Percentiles rank a stretch among this genome's conserved stretches.
Evolutionary conservation across 2,888 invertebrate genomes (phyloP).

Genomic region (Archaeoteleia sp.): DNA sequence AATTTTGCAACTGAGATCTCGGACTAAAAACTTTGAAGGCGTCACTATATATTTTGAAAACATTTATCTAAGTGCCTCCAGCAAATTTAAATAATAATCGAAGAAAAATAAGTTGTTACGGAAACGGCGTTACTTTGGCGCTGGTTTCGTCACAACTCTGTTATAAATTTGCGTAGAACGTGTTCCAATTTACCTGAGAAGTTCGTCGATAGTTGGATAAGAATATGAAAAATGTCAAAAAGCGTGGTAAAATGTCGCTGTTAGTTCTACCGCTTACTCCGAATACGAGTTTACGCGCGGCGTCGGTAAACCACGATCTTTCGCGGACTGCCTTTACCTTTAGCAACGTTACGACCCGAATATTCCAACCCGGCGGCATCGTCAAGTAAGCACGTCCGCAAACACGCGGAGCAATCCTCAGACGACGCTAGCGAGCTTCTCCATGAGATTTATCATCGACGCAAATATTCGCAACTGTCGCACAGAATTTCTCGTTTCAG

Average conservation of each 20-base stretch:
- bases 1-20: no score
- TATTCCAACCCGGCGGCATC: conserved; percentile 26
- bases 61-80: no score
- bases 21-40: no score
- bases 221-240: not conserved
- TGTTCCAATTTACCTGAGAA: no score
- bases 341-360: conserved; percentile 25
- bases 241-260: not conserved
- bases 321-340: conserved; percentile 10
- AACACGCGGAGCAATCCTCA: conserved; percentile 32
- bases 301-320: conserved; percentile 9
- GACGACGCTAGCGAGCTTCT: conserved; percentile 37
- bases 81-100: no score
- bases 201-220: no score
- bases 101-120: no score
- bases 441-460: conserved; percentile 49
- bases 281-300: conserved; percentile 3
- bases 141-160: no score
- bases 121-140: no score
- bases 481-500: conserved; percentile 21
- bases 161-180: no score
- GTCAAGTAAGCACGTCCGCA: conserved; percentile 41
- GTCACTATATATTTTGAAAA: no score
- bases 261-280: not conserved
- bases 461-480: conserved; percentile 42